phyloP scores from a whole-genome alignment of 1,140 invertebrate species.

The Platyura marginata region DNA sequence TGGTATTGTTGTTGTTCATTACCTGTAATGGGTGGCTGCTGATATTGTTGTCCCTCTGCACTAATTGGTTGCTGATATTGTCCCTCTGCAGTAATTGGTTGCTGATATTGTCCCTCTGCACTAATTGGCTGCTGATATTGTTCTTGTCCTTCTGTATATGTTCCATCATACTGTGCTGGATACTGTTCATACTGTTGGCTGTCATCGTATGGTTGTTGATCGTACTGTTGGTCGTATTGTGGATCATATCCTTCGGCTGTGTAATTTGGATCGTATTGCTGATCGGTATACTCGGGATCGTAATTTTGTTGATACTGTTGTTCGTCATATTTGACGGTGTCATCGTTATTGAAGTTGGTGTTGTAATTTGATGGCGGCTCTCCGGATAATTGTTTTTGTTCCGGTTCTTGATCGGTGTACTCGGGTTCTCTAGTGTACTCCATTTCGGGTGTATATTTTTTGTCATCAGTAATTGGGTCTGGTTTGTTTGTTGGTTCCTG shows the following conservation, averaged over 20 bases:
- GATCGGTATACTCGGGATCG: slow-evolving; percentile 8
- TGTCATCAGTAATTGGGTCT: slow-evolving; percentile 10
- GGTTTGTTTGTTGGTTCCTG: slow-evolving; percentile 12
- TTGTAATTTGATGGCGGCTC: slow-evolving; percentile 2
- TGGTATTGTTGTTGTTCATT: not conserved
- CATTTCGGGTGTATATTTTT: not conserved
- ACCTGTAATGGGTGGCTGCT: slow-evolving; percentile 4
- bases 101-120: slow-evolving; percentile 5
- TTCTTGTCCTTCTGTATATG: not conserved
- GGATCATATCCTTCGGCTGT: slow-evolving; percentile 9
- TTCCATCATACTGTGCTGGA: not conserved
- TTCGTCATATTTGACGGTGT: slow-evolving; percentile 6
- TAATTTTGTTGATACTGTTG: slow-evolving; percentile 10
- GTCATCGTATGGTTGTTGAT: not conserved
- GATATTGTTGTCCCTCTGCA: slow-evolving; percentile 5
- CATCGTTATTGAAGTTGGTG: slow-evolving; percentile 5
- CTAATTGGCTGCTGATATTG: slow-evolving; percentile 2
- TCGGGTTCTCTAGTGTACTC: slow-evolving; percentile 10
- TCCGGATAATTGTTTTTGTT: slow-evolving; percentile 4
- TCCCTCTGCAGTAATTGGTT: not conserved
- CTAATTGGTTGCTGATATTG: slow-evolving; percentile 2
- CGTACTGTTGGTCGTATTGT: slow-evolving; percentile 9
- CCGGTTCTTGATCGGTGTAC: slow-evolving; percentile 7
- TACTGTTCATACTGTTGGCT: not conserved
- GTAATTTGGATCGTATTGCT: slow-evolving; percentile 10